A percentile compares a stretch with the other conserved stretches of the same genome.
Conservation (phyloP, 2,797 vertebrate species). For the Euthynnus affinis region DNA sequence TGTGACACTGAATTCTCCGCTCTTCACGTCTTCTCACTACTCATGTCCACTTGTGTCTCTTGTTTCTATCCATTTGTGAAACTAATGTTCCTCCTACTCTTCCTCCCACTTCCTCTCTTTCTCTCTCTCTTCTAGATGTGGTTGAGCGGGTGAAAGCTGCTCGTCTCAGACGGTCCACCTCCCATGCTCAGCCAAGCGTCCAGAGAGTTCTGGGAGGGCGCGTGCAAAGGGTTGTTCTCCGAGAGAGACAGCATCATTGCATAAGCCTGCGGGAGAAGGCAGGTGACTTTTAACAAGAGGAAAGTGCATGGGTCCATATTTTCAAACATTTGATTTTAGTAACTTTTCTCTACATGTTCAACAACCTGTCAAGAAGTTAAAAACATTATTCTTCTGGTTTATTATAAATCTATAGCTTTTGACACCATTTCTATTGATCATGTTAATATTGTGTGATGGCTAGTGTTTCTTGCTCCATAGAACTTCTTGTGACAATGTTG, state of each 20-base stretch:
- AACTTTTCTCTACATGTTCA: neutral
- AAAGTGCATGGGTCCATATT: neutral
- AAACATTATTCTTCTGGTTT: no score
- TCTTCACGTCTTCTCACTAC: constrained; percentile 50
- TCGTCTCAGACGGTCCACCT: constrained; percentile 92
- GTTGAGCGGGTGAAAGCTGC: constrained; percentile 96
- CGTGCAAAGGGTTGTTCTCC: constrained; percentile 95
- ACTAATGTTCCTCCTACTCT: constrained; percentile 62
- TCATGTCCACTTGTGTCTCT: constrained; percentile 55
- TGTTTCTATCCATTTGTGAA: constrained; percentile 60
- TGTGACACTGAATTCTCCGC: constrained; percentile 69
- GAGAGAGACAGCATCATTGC: constrained; percentile 99
- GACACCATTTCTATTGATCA: neutral
- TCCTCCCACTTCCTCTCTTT: constrained; percentile 43
- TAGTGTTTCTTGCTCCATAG: neutral
- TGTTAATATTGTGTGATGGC: neutral
- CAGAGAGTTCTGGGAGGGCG: constrained; percentile 96
- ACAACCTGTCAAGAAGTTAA: neutral
- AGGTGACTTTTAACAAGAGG: constrained; percentile 27
- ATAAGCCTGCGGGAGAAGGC: constrained; percentile 90
- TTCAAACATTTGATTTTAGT: neutral
- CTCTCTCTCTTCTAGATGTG: constrained; percentile 89
- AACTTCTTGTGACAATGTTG: neutral
- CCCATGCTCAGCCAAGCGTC: constrained; percentile 98
- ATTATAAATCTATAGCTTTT: neutral